phyloP scores from a whole-genome alignment of 2,888 invertebrate species.

The Papilio elwesi region DNA sequence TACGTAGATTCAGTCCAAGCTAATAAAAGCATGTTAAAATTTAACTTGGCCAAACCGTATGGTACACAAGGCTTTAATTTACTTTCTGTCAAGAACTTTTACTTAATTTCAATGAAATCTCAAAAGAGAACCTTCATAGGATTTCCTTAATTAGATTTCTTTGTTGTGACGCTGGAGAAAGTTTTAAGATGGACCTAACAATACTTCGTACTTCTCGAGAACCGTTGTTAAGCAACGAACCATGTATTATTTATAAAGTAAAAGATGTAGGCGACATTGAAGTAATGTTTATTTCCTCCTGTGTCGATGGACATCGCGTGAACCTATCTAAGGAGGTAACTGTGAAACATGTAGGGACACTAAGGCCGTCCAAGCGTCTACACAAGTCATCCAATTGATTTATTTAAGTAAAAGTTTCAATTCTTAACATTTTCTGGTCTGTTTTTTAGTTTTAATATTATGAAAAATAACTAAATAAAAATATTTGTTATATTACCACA shows the following conservation, averaged over 20 bases:
- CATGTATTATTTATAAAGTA: neutral
- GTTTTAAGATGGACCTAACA: constrained; percentile 13
- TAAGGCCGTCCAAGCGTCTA: too few relatives aligned
- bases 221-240: neutral
- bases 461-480: too few relatives aligned
- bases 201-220: neutral
- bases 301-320: too few relatives aligned
- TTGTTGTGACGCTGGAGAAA: constrained; percentile 9
- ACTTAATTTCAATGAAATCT: constrained; percentile 13
- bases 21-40: neutral
- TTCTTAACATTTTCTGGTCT: too few relatives aligned
- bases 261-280: neutral
- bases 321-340: too few relatives aligned
- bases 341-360: too few relatives aligned
- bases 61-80: neutral
- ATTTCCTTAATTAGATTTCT: constrained; percentile 25
- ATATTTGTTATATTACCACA: neutral
- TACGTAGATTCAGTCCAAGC: too few relatives aligned
- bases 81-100: constrained; percentile 11
- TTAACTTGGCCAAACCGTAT: neutral
- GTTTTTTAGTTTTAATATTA: too few relatives aligned
- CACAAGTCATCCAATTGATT: too few relatives aligned
- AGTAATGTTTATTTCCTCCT: too few relatives aligned
- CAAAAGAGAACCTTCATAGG: constrained; percentile 11
- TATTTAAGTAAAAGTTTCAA: too few relatives aligned